phyloP scores from a whole-genome alignment of 2,797 vertebrate genomes.

The Pangasius macronema region DNA sequence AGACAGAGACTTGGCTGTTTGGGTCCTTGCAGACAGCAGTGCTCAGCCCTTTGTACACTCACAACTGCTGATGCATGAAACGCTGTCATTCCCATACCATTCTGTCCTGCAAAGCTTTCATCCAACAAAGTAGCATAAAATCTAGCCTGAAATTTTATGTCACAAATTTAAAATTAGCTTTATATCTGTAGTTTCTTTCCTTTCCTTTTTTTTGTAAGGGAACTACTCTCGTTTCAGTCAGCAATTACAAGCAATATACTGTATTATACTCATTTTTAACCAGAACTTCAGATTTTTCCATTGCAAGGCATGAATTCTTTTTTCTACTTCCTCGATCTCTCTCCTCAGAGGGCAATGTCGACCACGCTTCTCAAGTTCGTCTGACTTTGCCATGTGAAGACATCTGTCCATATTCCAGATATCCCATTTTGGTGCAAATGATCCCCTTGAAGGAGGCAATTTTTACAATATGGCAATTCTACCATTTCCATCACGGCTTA shows the following conservation, averaged over 20 bases:
- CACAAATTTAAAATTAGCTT: not conserved
- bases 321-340: conserved; percentile 69
- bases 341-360: conserved; percentile 51
- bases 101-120: conserved; percentile 41
- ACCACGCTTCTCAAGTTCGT: conserved; percentile 68
- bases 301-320: conserved; percentile 77
- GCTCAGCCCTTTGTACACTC: conserved; percentile 68
- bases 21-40: conserved; percentile 77
- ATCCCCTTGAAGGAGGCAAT: conserved; percentile 76
- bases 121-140: conserved; percentile 15
- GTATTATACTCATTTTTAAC: not conserved
- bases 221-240: not conserved
- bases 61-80: conserved; percentile 55
- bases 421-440: conserved; percentile 83
- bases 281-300: conserved; percentile 64
- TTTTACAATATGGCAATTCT: conserved; percentile 78
- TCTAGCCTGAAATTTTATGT: not conserved
- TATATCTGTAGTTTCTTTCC: not conserved
- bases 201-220: not conserved
- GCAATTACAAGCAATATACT: conserved; percentile 11
- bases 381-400: conserved; percentile 80
- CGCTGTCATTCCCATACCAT: conserved; percentile 73
- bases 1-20: conserved; percentile 83
- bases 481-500: conserved; percentile 74
- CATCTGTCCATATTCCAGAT: conserved; percentile 85